Evolutionary conservation across 64 coral and sea anemone genomes (phyloP), one percentile per base, ranked within the genome.

Genomic region (Platygyra sinensis): DNA sequence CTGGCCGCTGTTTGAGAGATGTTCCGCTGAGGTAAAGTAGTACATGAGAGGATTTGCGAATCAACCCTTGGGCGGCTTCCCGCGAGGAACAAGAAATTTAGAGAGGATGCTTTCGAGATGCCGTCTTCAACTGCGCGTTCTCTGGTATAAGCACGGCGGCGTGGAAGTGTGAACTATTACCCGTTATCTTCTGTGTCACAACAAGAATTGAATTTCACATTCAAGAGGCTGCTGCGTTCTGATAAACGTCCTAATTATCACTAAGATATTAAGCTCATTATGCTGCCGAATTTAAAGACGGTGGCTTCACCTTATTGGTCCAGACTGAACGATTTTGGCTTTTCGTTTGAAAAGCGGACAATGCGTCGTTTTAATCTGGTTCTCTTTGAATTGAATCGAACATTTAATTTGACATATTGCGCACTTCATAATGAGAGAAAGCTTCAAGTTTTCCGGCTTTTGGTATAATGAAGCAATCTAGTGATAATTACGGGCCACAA

Each of bases 191-290:
- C 25, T 33, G 33, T 62, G 62, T 62, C 79, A 62, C 27, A 25
- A 28, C 29, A 63, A 29, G 81, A 71, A n/a, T 85, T 50, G 24
- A 84, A 84, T 84, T 84, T 84, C 80, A 69, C 22, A 84, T 84
- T 67, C 62, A 69, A 84, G 81, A 71, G 42, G 63, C 62, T 85
- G 81, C 33, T n/a, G 33, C 63, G 25, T 38, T 50, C 39, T 22
- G 81, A 85, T 85, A 69, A 85, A 67, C 27, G 63, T 18, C 22
- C 30, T 72, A 85, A 85, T 85, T 72, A 71, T 85, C 63, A 24
- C 4, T 85, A 71, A 85, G 81, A 85, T 71, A 36, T 49, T 52
- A 72, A 85, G 63, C 81, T 24, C 81, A 85, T 85, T 85, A 85
- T 25, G 22, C 63, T 7, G 18, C 29, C 63, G 38, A 65, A 63